Conservation (phyloP, 2,113 vertebrate species). For the Pseudonaja textilis region DNA sequence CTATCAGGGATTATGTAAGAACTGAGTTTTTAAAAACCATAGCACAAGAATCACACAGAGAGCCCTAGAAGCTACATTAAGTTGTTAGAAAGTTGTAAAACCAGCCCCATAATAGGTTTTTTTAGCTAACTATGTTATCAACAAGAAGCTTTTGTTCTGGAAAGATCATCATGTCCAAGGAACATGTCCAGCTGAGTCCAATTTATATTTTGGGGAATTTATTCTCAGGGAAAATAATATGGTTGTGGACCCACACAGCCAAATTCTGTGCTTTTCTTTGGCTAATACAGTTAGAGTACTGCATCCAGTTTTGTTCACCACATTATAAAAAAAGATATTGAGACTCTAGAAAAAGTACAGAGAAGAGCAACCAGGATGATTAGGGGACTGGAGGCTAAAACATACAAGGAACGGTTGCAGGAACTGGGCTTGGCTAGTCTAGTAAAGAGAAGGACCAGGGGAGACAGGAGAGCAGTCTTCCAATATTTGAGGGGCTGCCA, state of each 20-base stretch:
- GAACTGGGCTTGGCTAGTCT: too few species aligned
- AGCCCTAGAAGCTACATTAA: background rate
- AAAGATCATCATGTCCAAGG: background rate
- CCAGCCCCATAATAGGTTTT: background rate
- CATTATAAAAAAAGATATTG: too few species aligned
- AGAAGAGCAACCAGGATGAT: too few species aligned
- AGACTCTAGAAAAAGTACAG: too few species aligned
- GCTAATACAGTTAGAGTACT: too few species aligned
- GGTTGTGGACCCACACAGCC: background rate
- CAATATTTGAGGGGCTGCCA: too few species aligned
- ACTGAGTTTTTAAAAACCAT: background rate
- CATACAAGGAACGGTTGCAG: too few species aligned
- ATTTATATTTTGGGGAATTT: background rate
- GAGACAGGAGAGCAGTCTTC: too few species aligned
- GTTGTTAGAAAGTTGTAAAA: background rate
- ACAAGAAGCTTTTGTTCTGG: background rate
- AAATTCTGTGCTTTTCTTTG: background rate
- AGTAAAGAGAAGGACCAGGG: too few species aligned
- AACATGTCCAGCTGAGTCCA: background rate
- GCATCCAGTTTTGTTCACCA: too few species aligned
- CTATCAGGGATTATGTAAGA: background rate
- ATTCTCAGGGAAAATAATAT: background rate
- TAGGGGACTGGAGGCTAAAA: too few species aligned
- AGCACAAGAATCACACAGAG: background rate
- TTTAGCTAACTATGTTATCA: background rate